phyloP scores from a whole-genome alignment of 2,113 vertebrate species.

The Pimephales promelas region DNA sequence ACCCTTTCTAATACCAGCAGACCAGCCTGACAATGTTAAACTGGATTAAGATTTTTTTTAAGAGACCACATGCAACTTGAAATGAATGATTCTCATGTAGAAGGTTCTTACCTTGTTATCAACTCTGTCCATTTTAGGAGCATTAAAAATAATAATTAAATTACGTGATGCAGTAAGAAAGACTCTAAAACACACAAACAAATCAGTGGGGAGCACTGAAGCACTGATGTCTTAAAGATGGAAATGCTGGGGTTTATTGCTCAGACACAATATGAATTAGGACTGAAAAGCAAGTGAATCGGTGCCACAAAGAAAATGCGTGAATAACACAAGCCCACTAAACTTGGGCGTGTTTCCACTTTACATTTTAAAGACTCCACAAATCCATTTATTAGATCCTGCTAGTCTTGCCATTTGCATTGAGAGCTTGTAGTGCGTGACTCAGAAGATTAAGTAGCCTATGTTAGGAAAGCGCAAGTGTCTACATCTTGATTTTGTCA shows the following conservation, averaged over 20 bases:
- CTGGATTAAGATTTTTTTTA: background rate
- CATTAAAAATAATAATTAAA: constrained; percentile 63
- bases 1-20: background rate
- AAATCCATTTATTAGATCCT: constrained; percentile 29
- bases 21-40: background rate
- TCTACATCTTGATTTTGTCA: background rate
- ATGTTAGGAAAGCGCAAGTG: background rate
- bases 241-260: constrained; percentile 32
- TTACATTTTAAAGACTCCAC: constrained; percentile 17
- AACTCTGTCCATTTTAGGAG: constrained; percentile 62
- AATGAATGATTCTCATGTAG: background rate
- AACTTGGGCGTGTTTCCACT: constrained; percentile 11
- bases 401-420: constrained; percentile 14
- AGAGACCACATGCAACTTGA: background rate
- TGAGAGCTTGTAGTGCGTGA: background rate
- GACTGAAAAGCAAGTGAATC: constrained; percentile 20
- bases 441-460: background rate
- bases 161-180: constrained; percentile 20
- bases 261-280: constrained; percentile 18
- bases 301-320: constrained; percentile 19
- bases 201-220: background rate
- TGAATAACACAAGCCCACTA: background rate
- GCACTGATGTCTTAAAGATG: background rate
- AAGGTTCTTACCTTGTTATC: constrained; percentile 66
- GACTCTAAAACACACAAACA: constrained; percentile 18